Base-by-base conservation (phyloP, 2,888 invertebrate species). In the Andrena hattorfiana region DNA sequence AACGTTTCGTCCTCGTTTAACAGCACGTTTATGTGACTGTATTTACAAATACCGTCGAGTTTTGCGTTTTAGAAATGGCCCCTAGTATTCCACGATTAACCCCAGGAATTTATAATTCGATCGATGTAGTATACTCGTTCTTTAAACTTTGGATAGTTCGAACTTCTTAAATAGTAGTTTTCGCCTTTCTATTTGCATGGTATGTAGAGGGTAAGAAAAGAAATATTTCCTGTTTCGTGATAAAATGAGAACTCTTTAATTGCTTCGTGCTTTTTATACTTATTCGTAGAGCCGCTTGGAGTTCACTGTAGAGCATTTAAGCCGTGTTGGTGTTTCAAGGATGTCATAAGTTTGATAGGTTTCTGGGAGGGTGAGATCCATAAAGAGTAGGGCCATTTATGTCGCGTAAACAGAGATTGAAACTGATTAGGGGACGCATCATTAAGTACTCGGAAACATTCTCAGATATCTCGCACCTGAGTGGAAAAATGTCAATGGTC, bases 401-500 rank as follows among this genome's bases (percentile, higher is more conserved):
- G 8, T 30, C 2, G 6, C n/a, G 16, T 13, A 26, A 56, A 66
- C 23, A 67, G 32, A 28, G 8, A 48, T 48, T 30, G 10, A 35
- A 63, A 20, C 26, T n/a, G 42, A 28, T 28, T 59, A 10, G 49
- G 23, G n/a, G 5, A 60, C 23, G 10, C 56, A 64, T 51, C 59
- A 3, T 20, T 20, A 62, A 51, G 20, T 35, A 49, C 32, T 59
- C 56, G 26, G 48, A 64, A 75, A 28, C n/a, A 76, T 70, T 28
- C 28, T 75, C 16, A 63, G 64, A 30, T 64, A 63, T 28, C 28
- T 63, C 26, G 28, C 6, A 28, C 35, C 42, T 8, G 6, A 26
- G 48, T 49, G 20, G 10, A 77, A 72, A 77, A 81, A 81, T 81
- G 80, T 81, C 77, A 81, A 23, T 72, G 77, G 67, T 63, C 42